Evolutionary conservation across 2,888 invertebrate species (phyloP).

Genomic region (Hydroisotoma schaefferi): DNA sequence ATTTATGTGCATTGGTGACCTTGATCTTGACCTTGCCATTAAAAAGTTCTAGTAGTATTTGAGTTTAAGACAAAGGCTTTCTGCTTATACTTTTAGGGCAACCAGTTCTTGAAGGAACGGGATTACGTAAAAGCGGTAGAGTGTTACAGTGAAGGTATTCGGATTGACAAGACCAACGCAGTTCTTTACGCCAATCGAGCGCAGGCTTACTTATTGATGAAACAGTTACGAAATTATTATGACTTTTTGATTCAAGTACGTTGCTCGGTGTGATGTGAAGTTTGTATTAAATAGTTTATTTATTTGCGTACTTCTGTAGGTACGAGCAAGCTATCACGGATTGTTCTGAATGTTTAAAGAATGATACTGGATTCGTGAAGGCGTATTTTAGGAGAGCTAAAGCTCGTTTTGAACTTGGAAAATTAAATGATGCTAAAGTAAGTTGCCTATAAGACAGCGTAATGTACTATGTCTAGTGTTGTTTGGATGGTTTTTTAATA

Average conservation of each 20-base stretch:
- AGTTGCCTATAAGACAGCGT: not conserved
- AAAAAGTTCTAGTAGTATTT: not conserved
- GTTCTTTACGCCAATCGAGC: conserved; percentile 84
- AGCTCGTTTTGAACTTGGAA: conserved; percentile 68
- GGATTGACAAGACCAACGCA: conserved; percentile 71
- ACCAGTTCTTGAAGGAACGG: conserved; percentile 67
- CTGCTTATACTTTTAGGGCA: conserved; percentile 65
- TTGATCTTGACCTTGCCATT: not conserved
- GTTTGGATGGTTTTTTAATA: conserved; percentile 2
- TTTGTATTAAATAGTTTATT: conserved; percentile 7
- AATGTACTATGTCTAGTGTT: not conserved
- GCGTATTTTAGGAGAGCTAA: conserved; percentile 77
- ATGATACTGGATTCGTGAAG: conserved; percentile 77
- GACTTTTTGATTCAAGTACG: not conserved
- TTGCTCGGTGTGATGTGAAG: not conserved
- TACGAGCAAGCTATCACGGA: conserved; percentile 71
- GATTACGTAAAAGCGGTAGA: conserved; percentile 81
- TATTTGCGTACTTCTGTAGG: no score
- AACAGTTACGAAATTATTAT: conserved; percentile 61
- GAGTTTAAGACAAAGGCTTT: no score
- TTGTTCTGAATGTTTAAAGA: conserved; percentile 71
- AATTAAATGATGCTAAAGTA: conserved; percentile 65
- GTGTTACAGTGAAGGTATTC: conserved; percentile 84
- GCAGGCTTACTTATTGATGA: conserved; percentile 75
- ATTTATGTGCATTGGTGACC: not conserved